phyloP scores from a whole-genome alignment of 2,113 vertebrate species.

The Gobius niger region DNA sequence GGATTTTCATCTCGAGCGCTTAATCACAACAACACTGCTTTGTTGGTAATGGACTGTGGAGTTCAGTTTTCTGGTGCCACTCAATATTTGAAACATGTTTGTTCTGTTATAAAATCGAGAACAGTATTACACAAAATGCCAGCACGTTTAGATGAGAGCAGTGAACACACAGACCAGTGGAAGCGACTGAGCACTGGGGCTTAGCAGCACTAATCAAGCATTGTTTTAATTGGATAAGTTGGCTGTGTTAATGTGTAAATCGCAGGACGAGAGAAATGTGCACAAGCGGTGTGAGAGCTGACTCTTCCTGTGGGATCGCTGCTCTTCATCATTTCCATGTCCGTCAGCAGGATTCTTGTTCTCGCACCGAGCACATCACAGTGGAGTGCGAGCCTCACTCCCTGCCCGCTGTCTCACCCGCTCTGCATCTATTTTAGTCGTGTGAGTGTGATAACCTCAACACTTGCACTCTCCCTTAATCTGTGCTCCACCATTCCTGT shows the following conservation, averaged over 20 bases:
- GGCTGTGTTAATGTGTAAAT: not conserved
- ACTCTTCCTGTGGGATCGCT: constrained; percentile 16
- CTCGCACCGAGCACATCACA: constrained; percentile 49
- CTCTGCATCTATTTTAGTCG: constrained; percentile 76
- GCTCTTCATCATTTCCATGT: constrained; percentile 34
- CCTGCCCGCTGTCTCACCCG: constrained; percentile 64
- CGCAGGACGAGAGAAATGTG: constrained; percentile 12
- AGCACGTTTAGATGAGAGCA: not conserved
- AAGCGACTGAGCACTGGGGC: not conserved
- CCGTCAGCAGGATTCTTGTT: constrained; percentile 55
- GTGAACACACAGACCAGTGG: not conserved
- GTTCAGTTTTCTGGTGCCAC: not conserved
- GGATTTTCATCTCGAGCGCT: constrained; percentile 8
- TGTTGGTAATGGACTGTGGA: not conserved
- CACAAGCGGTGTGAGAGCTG: not conserved
- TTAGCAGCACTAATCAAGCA: constrained; percentile 13
- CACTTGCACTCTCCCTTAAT: constrained; percentile 74
- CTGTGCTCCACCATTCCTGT: constrained; percentile 60
- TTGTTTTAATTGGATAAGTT: constrained; percentile 8
- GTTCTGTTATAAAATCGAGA: constrained; percentile 10
- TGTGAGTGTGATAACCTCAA: constrained; percentile 78
- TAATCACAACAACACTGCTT: not conserved
- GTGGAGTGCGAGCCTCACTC: constrained; percentile 51
- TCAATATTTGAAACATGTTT: not conserved
- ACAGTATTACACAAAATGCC: not conserved